Conservation (phyloP, 2,797 vertebrate species). For the Poeciliopsis infans region DNA sequence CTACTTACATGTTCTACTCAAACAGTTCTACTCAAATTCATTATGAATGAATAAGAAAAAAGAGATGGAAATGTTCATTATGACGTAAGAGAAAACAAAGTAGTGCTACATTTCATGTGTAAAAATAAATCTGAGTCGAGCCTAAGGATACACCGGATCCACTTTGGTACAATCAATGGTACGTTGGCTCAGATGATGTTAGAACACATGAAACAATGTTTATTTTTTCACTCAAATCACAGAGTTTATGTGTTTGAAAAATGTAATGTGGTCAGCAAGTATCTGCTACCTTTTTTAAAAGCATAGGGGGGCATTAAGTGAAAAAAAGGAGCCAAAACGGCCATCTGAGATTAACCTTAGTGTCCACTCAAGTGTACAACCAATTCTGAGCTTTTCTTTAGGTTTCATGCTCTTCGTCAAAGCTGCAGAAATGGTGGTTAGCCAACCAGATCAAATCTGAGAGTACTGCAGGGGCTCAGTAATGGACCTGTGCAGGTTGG, state of each 20-base stretch:
- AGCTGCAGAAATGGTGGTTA: background rate
- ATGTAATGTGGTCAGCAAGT: background rate
- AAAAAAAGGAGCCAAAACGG: background rate
- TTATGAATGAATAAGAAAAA: too few relatives aligned
- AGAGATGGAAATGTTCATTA: too few relatives aligned
- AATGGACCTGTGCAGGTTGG: background rate
- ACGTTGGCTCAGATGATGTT: too few relatives aligned
- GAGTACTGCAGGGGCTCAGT: background rate
- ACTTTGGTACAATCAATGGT: too few relatives aligned
- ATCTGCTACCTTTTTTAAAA: background rate
- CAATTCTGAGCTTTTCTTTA: background rate
- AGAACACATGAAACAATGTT: too few relatives aligned
- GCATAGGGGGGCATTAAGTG: background rate
- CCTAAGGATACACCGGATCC: too few relatives aligned
- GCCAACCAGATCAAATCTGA: background rate
- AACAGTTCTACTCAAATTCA: too few relatives aligned
- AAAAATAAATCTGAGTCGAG: too few relatives aligned
- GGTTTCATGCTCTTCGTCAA: background rate
- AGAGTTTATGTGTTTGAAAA: background rate
- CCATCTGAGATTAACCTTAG: background rate
- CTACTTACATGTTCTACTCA: too few relatives aligned
- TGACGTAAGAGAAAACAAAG: too few relatives aligned
- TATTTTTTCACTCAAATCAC: background rate
- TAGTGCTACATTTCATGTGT: too few relatives aligned
- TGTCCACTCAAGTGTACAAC: background rate